Evolutionary conservation across 2,797 vertebrate species (phyloP).

Genomic region (Pantherophis alleghaniensis): DNA sequence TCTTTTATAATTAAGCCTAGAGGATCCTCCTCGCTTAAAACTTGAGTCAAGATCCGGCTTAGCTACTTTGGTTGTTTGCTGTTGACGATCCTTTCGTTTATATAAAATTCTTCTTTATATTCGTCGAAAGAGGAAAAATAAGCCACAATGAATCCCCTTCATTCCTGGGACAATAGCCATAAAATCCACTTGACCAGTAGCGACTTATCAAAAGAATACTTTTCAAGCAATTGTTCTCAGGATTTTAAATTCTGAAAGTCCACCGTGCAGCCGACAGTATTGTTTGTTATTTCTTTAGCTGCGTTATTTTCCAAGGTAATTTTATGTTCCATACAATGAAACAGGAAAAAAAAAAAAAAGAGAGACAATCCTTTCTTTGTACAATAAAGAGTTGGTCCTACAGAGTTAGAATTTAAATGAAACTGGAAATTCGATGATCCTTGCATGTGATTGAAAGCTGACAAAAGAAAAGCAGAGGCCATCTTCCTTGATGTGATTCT

Average conservation of each 20-base stretch:
- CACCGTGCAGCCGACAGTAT: constrained; percentile 62
- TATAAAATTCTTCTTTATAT: neutral
- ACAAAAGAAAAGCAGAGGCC: constrained; percentile 69
- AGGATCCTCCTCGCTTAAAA: neutral
- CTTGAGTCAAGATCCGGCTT: too few species aligned
- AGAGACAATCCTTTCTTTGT: constrained; percentile 3
- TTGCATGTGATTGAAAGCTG: constrained; percentile 70
- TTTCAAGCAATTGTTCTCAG: constrained; percentile 65
- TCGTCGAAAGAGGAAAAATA: neutral
- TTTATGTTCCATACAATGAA: constrained; percentile 68
- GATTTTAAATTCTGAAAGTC: constrained; percentile 61
- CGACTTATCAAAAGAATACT: constrained; percentile 52
- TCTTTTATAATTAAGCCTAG: neutral
- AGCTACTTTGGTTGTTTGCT: neutral
- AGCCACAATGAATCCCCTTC: constrained; percentile 30
- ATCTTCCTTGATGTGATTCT: constrained; percentile 61
- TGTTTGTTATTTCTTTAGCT: constrained; percentile 52
- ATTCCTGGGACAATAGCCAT: neutral
- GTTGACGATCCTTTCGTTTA: neutral
- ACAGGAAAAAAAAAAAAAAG: neutral
- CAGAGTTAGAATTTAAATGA: constrained; percentile 69
- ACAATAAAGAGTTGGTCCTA: constrained; percentile 68
- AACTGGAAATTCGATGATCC: constrained; percentile 66
- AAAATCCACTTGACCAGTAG: constrained; percentile 39
- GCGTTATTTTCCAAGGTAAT: constrained; percentile 60